These are phyloP conservation scores for Habrosyne pyritoides DNA, from an alignment of 2,888 invertebrate genomes.

Conservation along the genomic window DNA sequence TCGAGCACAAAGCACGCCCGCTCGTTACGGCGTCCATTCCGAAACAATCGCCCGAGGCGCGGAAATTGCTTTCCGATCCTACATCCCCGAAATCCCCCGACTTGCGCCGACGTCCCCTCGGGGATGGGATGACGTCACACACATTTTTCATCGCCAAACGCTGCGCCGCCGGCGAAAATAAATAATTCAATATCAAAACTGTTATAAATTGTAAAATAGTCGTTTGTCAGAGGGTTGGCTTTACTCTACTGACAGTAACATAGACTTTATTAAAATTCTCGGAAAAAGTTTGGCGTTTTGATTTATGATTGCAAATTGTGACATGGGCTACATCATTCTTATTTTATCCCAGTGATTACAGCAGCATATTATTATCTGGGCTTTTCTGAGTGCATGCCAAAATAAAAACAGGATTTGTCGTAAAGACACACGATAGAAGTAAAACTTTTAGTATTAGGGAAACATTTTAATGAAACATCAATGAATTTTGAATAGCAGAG, in stretches of 20 bases:
- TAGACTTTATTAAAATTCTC: neutral
- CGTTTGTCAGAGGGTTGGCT: constrained; percentile 28
- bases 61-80: constrained; percentile 68
- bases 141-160: constrained; percentile 8
- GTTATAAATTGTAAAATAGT: constrained; percentile 58
- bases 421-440: too few species aligned
- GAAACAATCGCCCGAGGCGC: constrained; percentile 67
- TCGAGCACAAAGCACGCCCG: constrained; percentile 30
- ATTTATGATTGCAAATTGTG: neutral
- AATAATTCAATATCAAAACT: constrained; percentile 62
- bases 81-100: constrained; percentile 22
- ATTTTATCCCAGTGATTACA: too few species aligned
- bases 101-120: constrained; percentile 11
- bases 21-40: constrained; percentile 44
- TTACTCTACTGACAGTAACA: neutral
- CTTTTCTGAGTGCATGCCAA: too few species aligned
- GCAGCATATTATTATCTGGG: too few species aligned
- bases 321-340: neutral
- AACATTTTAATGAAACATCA: too few species aligned
- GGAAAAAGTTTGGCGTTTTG: neutral
- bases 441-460: too few species aligned
- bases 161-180: constrained; percentile 47
- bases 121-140: constrained; percentile 4
- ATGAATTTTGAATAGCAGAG: too few species aligned
- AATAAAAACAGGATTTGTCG: too few species aligned